Evolutionary conservation across 1,140 invertebrate species (phyloP), one percentile per base, ranked within the genome.

Genomic region (Colletes latitarsis): DNA sequence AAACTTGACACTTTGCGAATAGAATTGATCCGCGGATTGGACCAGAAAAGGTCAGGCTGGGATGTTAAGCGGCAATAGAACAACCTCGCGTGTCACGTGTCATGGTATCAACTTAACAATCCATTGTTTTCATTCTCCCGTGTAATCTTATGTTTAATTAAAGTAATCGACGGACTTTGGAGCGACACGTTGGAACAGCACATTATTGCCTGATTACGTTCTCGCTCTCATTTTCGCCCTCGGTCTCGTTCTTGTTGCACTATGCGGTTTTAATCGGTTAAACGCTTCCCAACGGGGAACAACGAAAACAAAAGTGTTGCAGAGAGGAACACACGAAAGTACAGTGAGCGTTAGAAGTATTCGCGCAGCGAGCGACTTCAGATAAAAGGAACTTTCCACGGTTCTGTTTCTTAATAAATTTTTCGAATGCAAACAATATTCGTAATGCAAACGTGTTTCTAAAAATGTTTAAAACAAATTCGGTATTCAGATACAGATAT

Each of bases 81-180:
- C 53, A 55, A n/a, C 49, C 5, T n/a, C 15, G 17, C 15, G 53
- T 4, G 53, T 58, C 17, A 58, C 63, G 73, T 78, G 75, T 75
- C 66, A 73, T 55, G 39, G 43, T 71, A 79, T 84, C 83, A 83
- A 85, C 81, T 57, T n/a, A 58, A 41, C 52, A 73, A 77, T 83
- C 66, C 81, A 81, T 89, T 88, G 84, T 88, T 88, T 86, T 83
- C 79, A 88, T 88, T 88, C 30, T 86, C 87, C 75, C 70, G 21
- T 68, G 71, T 82, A 88, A 89, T 89, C 83, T 84, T 64, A 82
- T 86, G 82, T 79, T 84, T 88, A 88, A 89, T 89, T 89, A 88
- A 89, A 84, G 70, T 70, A 89, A 89, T 89, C 88, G 63, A 63
- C 69, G 83, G 84, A 89, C 87, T 88, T 89, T 89, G 88, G 68